Conservation (phyloP, 2,113 vertebrate genomes). For the Dipodomys stephensi region DNA sequence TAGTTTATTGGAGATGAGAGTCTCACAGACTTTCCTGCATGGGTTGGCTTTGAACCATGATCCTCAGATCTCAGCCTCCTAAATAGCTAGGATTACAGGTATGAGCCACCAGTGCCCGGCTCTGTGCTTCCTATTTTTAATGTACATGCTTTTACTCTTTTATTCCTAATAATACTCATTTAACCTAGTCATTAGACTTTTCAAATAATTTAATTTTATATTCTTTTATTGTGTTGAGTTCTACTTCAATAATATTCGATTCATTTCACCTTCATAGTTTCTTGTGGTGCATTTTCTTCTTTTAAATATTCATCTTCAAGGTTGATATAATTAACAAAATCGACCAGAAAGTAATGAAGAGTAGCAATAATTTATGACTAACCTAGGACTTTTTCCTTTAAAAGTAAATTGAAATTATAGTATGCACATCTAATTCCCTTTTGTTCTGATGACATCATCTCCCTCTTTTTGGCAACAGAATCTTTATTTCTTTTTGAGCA, state of each 20-base stretch:
- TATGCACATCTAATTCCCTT: neutral
- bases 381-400: neutral
- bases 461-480: neutral
- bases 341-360: neutral
- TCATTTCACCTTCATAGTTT: slow-evolving; percentile 43
- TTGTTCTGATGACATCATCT: neutral
- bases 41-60: too few species aligned
- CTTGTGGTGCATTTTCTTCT: neutral
- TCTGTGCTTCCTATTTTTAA: neutral
- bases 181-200: slow-evolving; percentile 6
- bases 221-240: neutral
- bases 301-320: slow-evolving; percentile 22
- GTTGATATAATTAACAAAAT: neutral
- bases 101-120: too few species aligned
- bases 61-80: too few species aligned
- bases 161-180: neutral
- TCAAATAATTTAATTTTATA: slow-evolving; percentile 7
- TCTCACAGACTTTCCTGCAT: too few species aligned
- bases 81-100: too few species aligned
- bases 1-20: too few species aligned
- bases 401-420: slow-evolving; percentile 15
- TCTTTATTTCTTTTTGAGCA: neutral
- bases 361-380: neutral
- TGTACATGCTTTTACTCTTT: neutral
- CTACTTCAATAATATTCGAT: slow-evolving; percentile 7